These are phyloP conservation scores for Diplodus puntazzo DNA, from an alignment of 2,797 vertebrate species.

Conservation along the genomic window DNA sequence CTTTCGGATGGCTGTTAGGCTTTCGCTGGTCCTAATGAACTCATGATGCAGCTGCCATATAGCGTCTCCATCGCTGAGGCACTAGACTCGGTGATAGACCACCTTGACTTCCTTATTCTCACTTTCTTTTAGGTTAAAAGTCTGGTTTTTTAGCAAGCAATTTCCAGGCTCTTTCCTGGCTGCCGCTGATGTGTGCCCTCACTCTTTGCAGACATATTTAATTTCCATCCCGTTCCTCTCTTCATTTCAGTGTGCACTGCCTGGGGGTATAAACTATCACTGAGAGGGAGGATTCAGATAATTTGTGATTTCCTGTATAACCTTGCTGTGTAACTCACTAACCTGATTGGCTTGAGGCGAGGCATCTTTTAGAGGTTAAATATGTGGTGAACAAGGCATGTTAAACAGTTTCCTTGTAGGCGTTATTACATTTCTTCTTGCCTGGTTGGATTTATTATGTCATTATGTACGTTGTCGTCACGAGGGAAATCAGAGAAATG, in stretches of 20 bases:
- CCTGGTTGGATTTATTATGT: slow-evolving; percentile 58
- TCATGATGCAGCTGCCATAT: slow-evolving; percentile 39
- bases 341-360: slow-evolving; percentile 59
- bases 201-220: slow-evolving; percentile 37
- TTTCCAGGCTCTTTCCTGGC: not conserved
- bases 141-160: slow-evolving; percentile 4
- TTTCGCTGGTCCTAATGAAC: slow-evolving; percentile 58
- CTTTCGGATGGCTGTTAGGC: slow-evolving; percentile 50
- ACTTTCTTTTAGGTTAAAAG: not conserved
- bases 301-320: slow-evolving; percentile 74
- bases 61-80: slow-evolving; percentile 22
- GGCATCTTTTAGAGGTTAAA: slow-evolving; percentile 63
- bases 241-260: slow-evolving; percentile 35
- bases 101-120: not conserved
- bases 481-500: slow-evolving; percentile 61
- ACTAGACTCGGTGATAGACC: slow-evolving; percentile 1
- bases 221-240: slow-evolving; percentile 41
- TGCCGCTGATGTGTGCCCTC: slow-evolving; percentile 34
- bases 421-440: slow-evolving; percentile 50
- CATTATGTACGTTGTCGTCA: slow-evolving; percentile 53
- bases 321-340: slow-evolving; percentile 51
- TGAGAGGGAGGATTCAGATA: slow-evolving; percentile 39
- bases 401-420: slow-evolving; percentile 45
- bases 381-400: slow-evolving; percentile 51
- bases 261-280: slow-evolving; percentile 58